Base-by-base conservation (phyloP, 1,140 invertebrate species). In the Microplitis demolitor region DNA sequence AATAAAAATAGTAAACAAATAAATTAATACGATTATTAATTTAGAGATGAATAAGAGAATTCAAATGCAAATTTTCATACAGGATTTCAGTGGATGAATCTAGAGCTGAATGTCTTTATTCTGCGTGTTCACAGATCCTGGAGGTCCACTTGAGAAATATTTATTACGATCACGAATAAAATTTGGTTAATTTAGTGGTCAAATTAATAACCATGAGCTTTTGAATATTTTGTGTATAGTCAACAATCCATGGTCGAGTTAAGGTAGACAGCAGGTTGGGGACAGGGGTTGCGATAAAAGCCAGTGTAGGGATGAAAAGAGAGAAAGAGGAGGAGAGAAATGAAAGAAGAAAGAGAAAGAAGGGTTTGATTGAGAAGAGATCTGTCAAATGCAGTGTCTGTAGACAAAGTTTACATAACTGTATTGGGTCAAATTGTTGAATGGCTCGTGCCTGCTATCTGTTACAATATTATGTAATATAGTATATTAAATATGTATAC, bases 401-500 rank as follows among this genome's bases (percentile, higher is more conserved):
- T 67, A 72, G 37, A 79, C 79, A 75, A 77, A 68, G 69, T 80
- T 83, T 83, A 79, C 75, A 76, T 81, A 83, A 83, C 78, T 66
- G 14, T 62, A 39, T 72, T 72, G 71, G 71, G 71, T 67, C 64
- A 67, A 67, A 72, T 72, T 72, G 66, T 69, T 69, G 53, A 62
- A 73, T 62, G 53, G 58, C 56, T 69, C 50, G 51, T 53, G 53
- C 33, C 24, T 16, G 54, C 51, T 73, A 56, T 73, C 66, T 60
- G 66, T 56, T 67, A 69, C 60, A 45, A 69, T 73, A 45, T 45
- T 73, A 73, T 60, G 72, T 58, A 73, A 73, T 54, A 56, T 9
- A 37, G 60, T 31, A 71, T 63, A 63, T 33, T 63, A 35, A 45
- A 53, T 66, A 24, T 34, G 16, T 66, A 60, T 37, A 35, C 62